Base-by-base conservation (phyloP, 2,113 vertebrate genomes). In the Corythornis cristatus region DNA sequence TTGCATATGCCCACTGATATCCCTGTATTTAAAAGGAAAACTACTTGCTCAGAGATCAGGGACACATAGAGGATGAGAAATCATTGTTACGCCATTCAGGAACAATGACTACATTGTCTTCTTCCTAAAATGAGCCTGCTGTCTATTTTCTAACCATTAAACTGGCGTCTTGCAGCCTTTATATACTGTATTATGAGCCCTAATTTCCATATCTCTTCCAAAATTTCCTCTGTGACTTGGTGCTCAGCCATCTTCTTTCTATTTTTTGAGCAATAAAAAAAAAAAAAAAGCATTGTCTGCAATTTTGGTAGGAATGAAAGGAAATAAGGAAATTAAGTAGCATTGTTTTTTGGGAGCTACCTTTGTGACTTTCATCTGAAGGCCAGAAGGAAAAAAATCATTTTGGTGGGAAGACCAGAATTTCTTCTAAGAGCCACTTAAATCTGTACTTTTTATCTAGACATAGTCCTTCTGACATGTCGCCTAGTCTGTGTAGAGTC, bases 201-300 rank as follows among this genome's bases (percentile, higher is more conserved):
- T 71, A 26, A 89, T 93, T 93, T 89, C 42, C 35, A 9, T 83
- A 35, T 70, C 35, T 82, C 20, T 82, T 89, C 31, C 78, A 68
- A 76, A 93, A 91, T 70, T 57, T 83, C 45, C 26, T 75, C 58
- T 83, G 16, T 65, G 62, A 53, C 45, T 92, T 56, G 45, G 14
- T 57, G 26, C 48, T 75, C 57, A 86, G 35, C 51, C 56, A 65
- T 82, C 60, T 71, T 65, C n/a, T 67, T 86, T 74, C 40, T 3
- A 1, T 22, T 74, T 83, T 75, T 53, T 40, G 17, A 64, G 22
- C 17, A 58, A 60, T 22, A 23, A 35, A n/a, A 60, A 43, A n/a
- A 56, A 33, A 43, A 31, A 40, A 29, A 22, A 37, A 4, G 9
- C 7, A 37, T 28, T 8, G 2, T 12, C 73, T 81, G 16, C 17